A percentile compares a stretch with the other conserved stretches of the same genome.
Conservation (phyloP, 2,797 vertebrate genomes). For the Sebastes cheni region DNA sequence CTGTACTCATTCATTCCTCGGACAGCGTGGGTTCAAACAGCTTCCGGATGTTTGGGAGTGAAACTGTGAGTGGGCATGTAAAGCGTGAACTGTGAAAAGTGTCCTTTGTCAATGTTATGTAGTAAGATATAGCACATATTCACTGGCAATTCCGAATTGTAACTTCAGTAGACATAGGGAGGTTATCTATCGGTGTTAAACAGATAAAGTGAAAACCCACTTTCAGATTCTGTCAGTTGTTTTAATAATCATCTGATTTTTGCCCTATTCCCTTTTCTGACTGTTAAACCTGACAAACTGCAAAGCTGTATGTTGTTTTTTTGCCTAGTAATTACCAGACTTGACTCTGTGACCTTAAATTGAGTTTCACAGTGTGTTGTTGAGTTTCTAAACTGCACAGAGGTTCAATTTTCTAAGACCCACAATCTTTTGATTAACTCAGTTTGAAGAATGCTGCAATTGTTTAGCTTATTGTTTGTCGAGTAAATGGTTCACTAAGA, state of each 20-base stretch:
- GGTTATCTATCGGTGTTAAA: neutral
- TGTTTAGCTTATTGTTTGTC: constrained; percentile 1
- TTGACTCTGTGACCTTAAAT: neutral
- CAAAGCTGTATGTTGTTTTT: neutral
- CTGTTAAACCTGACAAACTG: neutral
- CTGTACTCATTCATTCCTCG: neutral
- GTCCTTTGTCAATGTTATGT: neutral
- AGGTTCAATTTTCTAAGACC: neutral
- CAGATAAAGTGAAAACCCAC: neutral
- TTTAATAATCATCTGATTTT: no score
- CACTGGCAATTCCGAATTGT: neutral
- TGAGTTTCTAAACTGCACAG: neutral
- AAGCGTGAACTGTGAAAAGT: neutral
- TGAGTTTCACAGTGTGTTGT: neutral
- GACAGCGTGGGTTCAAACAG: neutral
- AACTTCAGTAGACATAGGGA: neutral
- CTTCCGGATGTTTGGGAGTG: neutral
- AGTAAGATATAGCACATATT: neutral
- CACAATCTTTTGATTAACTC: neutral
- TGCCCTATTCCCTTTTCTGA: neutral
- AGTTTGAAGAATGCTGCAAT: constrained; percentile 6
- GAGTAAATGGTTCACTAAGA: neutral
- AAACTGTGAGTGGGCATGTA: neutral
- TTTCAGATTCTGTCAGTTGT: neutral
- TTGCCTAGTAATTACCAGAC: neutral